Base-by-base conservation (phyloP, 2,888 invertebrate genomes). In the Watsonalla binaria region DNA sequence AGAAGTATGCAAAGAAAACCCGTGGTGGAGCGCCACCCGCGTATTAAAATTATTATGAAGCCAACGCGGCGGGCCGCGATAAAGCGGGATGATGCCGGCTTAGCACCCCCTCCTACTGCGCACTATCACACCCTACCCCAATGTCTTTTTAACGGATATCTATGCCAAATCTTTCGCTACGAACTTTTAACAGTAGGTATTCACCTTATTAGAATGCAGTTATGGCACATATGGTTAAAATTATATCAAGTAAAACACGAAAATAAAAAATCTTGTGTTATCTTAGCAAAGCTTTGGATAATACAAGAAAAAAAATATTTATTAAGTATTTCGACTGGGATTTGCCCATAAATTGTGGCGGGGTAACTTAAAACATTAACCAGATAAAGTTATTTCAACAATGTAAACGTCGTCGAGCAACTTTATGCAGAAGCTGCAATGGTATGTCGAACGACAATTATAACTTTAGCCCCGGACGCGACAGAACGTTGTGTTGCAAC, bases 11-110 rank as follows among this genome's bases (percentile, higher is more conserved):
- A 75, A 65, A 61, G 71, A 70, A 75, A 81, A 78, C 80, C 78
- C 74, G 68, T 66, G 60, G 61, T 58, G 65, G 68, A 70, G 71
- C 65, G 66, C 71, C 73, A 61, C 70, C 65, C 64, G 71, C 70
- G 84, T 86, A 90, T 89, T 88, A 90, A 90, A 90, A 90, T 90
- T 86, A 88, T 90, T 89, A 90, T 90, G 81, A 90, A 87, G 86
- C 84, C 83, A 76, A 77, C 70, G 68, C 72, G 72, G 58, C 63
- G 51, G 54, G 49, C 60, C 49, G 59, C 63, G 62, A 62, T 65
- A 67, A 67, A 62, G 60, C 62, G 60, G 63, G 66, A 66, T 64
- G 61, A 67, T 62, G 59, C 63, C 53, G 59, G 61, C 65, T 67
- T 65, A 67, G 52, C 63, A 55, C 59, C 57, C 58, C 61, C 64